Base-by-base conservation (phyloP, 2,888 invertebrate species). In the Epinotia brunnichana region DNA sequence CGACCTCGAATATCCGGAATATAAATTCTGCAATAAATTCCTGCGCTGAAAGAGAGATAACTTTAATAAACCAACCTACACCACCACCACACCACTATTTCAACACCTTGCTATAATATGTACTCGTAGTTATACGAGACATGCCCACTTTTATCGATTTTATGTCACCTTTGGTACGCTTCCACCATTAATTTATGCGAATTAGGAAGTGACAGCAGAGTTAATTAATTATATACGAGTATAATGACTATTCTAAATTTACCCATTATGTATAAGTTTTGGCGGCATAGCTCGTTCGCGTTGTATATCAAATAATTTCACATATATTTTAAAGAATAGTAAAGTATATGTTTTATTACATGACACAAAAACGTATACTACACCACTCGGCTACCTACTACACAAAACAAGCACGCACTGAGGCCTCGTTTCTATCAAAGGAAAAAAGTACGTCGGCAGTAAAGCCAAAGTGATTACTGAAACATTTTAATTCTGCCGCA, bases 401-500 rank as follows among this genome's bases (percentile, higher is more conserved):
- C 19, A 62, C 19, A 62, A 62, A 44, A 54, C 1, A 61, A 62
- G 29, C 69, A 41, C 69, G 44, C 69, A 21, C 48, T 10, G 56
- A 69, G 44, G 39, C 53, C 3, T 39, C 44, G 73, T 73, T 71
- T 71, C 53, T n/a, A 73, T 74, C 41, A 66, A 56, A 64, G 39
- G 54, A 24, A 59, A 39, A 41, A 44, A 11, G 59, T 60, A 68
- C 59, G 19, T 51, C 51, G n/a, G n/a, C 48, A 48, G 48, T 48
- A 48, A 48, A 48, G 48, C 64, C 44, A 73, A 72, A 74, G 73
- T 74, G 70, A 62, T 69, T 69, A 64, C 59, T 69, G 64, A 56
- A 64, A 63, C 69, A 77, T 82, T 80, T 85, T 83, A 79, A 78
- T 78, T 77, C 75, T 71, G 74, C 74, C 75, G 77, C 76, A 76